Percentiles rank a stretch among this genome's conserved stretches.
Evolutionary conservation across 1,140 invertebrate genomes (phyloP).

Genomic region (Papilio glaucus): DNA sequence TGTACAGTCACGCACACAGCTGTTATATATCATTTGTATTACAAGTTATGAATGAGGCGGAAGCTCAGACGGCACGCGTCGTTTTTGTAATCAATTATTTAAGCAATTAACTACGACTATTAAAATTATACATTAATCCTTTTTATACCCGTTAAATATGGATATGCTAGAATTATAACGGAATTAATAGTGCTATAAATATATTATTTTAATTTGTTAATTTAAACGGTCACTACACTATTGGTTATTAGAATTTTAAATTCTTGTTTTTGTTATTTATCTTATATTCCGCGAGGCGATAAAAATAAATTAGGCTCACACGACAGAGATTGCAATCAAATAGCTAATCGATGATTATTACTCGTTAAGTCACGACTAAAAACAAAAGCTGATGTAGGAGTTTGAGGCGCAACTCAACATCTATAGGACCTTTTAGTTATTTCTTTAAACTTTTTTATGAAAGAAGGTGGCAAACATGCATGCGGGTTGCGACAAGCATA

Average conservation of each 20-base stretch:
- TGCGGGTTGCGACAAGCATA: no score
- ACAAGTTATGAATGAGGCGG: not conserved
- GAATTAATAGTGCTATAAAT: not conserved
- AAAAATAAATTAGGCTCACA: conserved; percentile 12
- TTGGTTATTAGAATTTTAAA: not conserved
- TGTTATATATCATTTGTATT: not conserved
- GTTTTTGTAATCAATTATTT: not conserved
- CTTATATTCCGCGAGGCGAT: not conserved
- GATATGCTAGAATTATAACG: not conserved
- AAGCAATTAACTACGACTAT: not conserved
- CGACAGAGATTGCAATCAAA: not conserved
- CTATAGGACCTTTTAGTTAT: no score
- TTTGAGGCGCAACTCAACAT: no score
- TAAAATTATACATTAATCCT: not conserved
- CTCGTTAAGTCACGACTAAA: not conserved
- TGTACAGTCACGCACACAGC: no score
- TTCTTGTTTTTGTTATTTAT: not conserved
- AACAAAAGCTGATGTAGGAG: not conserved
- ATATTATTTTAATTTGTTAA: not conserved
- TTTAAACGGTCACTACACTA: not conserved
- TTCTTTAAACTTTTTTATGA: no score
- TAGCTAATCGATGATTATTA: not conserved
- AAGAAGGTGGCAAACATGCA: no score
- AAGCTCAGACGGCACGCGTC: not conserved
- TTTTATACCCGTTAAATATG: not conserved